Evolutionary conservation across 2,888 invertebrate genomes (phyloP).

Genomic region (Bedellia somnulentella): DNA sequence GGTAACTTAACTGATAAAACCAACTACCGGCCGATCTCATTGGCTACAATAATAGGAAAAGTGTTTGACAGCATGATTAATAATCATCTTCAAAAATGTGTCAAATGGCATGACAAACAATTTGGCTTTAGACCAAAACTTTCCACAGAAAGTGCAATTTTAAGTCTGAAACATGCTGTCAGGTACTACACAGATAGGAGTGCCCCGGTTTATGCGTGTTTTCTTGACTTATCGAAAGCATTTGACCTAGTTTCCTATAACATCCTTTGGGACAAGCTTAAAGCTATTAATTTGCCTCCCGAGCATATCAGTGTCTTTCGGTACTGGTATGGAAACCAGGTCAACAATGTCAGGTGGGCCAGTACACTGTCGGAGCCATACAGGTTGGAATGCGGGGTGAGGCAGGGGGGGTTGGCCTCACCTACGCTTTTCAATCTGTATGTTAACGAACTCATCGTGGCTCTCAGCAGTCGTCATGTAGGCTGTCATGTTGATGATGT

Average conservation of each 20-base stretch:
- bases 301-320: slow-evolving; percentile 7
- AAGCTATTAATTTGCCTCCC: slow-evolving; percentile 1
- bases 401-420: slow-evolving; percentile 6
- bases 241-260: slow-evolving; percentile 1
- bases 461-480: slow-evolving; percentile 3
- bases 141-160: too few species aligned
- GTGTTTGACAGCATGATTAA: not conserved
- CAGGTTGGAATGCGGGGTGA: slow-evolving; percentile 7
- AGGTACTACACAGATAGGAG: not conserved
- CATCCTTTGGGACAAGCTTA: slow-evolving; percentile 9
- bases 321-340: slow-evolving; percentile 11
- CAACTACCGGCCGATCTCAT: not conserved
- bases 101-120: not conserved
- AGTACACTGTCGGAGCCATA: slow-evolving; percentile 2
- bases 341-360: slow-evolving; percentile 11
- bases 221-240: slow-evolving; percentile 2
- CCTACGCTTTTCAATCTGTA: slow-evolving; percentile 5
- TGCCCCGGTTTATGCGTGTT: slow-evolving; percentile 1
- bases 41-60: not conserved
- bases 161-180: not conserved
- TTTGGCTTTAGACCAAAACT: too few species aligned
- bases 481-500: slow-evolving; percentile 6
- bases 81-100: not conserved
- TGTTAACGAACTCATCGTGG: slow-evolving; percentile 4
- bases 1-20: not conserved